phyloP scores from a whole-genome alignment of 1,140 invertebrate species.

The Drosophila rufa region DNA sequence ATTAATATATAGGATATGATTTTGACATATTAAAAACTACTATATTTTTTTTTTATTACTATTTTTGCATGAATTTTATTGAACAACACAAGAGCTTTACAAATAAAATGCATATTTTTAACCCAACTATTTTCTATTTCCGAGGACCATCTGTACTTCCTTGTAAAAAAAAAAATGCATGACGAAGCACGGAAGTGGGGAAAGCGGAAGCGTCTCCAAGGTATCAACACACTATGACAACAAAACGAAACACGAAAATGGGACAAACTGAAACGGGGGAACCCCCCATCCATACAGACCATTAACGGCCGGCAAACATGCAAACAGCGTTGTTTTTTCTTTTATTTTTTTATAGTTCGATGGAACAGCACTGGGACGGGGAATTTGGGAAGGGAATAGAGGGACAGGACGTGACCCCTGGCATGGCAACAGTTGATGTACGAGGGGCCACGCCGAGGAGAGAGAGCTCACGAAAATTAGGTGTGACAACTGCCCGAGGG shows the following conservation, averaged over 20 bases:
- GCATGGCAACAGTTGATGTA: slow-evolving; percentile 51
- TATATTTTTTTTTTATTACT: too few species aligned
- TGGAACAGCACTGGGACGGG: slow-evolving; percentile 9
- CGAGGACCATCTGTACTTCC: not conserved
- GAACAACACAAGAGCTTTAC: too few species aligned
- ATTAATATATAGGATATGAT: too few species aligned
- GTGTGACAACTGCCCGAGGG: slow-evolving; percentile 29
- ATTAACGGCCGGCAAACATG: slow-evolving; percentile 52
- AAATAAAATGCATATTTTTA: too few species aligned
- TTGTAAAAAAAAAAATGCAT: not conserved
- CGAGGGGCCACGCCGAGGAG: not conserved
- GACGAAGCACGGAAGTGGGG: slow-evolving; percentile 7
- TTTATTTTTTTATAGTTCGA: slow-evolving; percentile 39
- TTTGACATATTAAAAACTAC: too few species aligned
- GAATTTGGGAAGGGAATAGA: too few species aligned
- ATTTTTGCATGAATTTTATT: too few species aligned
- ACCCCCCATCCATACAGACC: slow-evolving; percentile 12
- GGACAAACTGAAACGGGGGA: slow-evolving; percentile 46
- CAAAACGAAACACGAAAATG: slow-evolving; percentile 36
- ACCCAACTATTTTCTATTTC: not conserved
- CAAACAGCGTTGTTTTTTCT: slow-evolving; percentile 23
- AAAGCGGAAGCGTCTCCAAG: slow-evolving; percentile 54
- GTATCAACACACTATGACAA: slow-evolving; percentile 44
- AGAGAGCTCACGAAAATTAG: slow-evolving; percentile 24
- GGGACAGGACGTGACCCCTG: slow-evolving; percentile 19